phyloP scores from a whole-genome alignment of 2,797 vertebrate species.

The Coccyzus lansbergi region DNA sequence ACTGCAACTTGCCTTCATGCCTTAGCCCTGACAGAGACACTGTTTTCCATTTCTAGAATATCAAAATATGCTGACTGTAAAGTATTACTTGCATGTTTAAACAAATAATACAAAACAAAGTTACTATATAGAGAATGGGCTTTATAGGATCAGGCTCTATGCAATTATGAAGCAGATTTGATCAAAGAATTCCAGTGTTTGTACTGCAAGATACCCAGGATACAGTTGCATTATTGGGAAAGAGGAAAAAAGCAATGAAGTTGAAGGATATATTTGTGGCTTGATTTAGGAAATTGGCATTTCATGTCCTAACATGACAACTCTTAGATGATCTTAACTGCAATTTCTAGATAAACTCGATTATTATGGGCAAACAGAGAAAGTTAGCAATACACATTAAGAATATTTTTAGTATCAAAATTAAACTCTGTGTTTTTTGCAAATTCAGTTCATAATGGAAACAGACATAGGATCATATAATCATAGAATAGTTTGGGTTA shows the following conservation, averaged over 20 bases:
- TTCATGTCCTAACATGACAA: neutral
- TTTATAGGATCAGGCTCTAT: neutral
- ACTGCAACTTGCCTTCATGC: neutral
- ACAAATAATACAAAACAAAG: neutral
- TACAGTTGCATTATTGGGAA: neutral
- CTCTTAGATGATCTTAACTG: neutral
- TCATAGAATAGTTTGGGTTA: too few species aligned
- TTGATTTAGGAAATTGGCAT: neutral
- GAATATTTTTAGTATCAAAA: conserved; percentile 8
- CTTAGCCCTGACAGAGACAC: neutral
- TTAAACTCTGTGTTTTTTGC: neutral
- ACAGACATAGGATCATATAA: neutral
- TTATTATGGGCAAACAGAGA: neutral
- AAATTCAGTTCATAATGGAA: neutral
- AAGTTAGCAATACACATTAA: neutral
- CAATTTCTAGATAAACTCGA: neutral
- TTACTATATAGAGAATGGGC: neutral
- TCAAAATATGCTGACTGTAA: neutral
- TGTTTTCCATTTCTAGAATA: neutral
- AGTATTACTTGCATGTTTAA: neutral
- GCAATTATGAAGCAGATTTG: neutral
- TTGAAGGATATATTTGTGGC: neutral
- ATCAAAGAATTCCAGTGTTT: neutral
- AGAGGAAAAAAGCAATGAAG: neutral
- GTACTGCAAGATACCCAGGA: neutral